Percentiles rank a stretch among this genome's conserved stretches.
These are phyloP conservation scores for Zygogramma bicolorata DNA, from an alignment of 2,888 invertebrate genomes.

Conservation along the genomic window DNA sequence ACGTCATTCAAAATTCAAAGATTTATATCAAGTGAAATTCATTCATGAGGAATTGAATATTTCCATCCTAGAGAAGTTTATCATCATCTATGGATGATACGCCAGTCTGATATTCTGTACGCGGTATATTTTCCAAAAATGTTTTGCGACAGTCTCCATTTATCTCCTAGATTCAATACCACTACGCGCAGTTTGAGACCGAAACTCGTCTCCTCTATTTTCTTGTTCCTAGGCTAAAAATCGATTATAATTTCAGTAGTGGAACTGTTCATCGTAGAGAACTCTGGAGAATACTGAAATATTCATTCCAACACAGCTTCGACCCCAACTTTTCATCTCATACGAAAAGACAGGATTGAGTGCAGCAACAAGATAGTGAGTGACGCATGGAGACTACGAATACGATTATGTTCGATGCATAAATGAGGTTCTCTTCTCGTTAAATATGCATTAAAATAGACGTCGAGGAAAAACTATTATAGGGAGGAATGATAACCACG, in stretches of 20 bases:
- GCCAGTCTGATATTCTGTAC: too few species aligned
- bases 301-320: not conserved
- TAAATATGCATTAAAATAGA: not conserved
- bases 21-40: too few species aligned
- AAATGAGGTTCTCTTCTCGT: not conserved
- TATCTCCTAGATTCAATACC: not conserved
- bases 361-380: not conserved
- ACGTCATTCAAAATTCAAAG: too few species aligned
- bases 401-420: not conserved
- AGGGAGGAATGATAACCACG: not conserved
- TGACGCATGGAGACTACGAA: not conserved
- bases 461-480: not conserved
- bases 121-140: too few species aligned
- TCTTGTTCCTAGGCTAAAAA: not conserved
- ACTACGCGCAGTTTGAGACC: not conserved
- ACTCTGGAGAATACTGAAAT: not conserved
- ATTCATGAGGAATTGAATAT: too few species aligned
- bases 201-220: not conserved
- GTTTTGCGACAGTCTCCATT: not conserved
- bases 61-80: too few species aligned
- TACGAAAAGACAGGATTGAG: not conserved
- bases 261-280: not conserved
- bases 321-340: constrained; percentile 1
- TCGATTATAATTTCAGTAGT: not conserved
- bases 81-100: too few species aligned